phyloP scores from a whole-genome alignment of 2,113 vertebrate species.

The Prolemur simus region DNA sequence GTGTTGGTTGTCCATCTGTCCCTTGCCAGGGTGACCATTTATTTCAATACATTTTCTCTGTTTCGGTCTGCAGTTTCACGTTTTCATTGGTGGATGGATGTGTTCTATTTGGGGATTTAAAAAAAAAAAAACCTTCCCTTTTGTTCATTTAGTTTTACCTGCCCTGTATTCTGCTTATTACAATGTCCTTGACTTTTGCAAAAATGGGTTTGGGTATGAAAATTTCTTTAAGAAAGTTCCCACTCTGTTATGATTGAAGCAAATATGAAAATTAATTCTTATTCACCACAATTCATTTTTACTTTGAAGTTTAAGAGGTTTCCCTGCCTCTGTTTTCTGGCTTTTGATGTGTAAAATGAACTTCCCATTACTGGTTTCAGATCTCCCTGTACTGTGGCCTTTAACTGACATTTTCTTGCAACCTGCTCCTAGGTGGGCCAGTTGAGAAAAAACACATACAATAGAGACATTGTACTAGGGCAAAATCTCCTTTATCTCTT shows the following conservation, averaged over 20 bases:
- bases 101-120: not conserved
- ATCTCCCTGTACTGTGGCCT: not conserved
- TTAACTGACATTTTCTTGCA: conserved; percentile 17
- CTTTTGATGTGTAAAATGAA: not conserved
- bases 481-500: not conserved
- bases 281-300: not conserved
- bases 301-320: not conserved
- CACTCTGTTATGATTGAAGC: not conserved
- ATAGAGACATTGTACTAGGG: not conserved
- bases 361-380: not conserved
- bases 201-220: not conserved
- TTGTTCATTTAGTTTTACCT: not conserved
- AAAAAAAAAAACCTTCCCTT: not conserved
- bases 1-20: not conserved
- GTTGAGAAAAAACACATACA: not conserved
- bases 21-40: not conserved
- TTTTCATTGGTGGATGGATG: not conserved
- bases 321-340: not conserved
- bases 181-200: not conserved
- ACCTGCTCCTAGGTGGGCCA: not conserved
- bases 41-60: not conserved
- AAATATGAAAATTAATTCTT: not conserved
- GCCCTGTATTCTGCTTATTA: not conserved
- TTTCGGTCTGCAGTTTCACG: not conserved
- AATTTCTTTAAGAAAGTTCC: not conserved